Percentiles rank a stretch among this genome's conserved stretches.
These are phyloP conservation scores for Artemia sinica DNA, from an alignment of 2,888 invertebrate species.

Conservation along the genomic window DNA sequence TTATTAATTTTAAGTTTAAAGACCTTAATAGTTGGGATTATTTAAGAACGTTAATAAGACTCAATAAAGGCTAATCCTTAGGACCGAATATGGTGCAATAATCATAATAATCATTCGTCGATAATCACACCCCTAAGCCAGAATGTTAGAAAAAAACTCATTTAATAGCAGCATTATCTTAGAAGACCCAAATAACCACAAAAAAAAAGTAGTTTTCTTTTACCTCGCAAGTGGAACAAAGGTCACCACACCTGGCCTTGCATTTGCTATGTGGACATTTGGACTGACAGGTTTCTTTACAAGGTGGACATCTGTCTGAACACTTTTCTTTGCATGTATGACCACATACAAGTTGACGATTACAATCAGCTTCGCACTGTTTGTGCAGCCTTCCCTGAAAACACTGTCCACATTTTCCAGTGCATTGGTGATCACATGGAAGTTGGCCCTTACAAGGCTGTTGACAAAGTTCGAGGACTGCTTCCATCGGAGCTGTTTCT, in stretches of 20 bases:
- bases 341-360: conserved; percentile 42
- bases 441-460: conserved; percentile 35
- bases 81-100: too few relatives aligned
- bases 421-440: conserved; percentile 38
- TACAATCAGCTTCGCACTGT: conserved; percentile 40
- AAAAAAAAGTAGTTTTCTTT: too few relatives aligned
- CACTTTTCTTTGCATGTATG: conserved; percentile 34
- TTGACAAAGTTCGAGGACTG: conserved; percentile 33
- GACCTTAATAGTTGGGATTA: too few relatives aligned
- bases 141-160: too few relatives aligned
- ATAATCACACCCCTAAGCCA: too few relatives aligned
- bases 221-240: conserved; percentile 30
- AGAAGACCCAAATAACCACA: too few relatives aligned
- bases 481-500: too few relatives aligned
- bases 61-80: too few relatives aligned
- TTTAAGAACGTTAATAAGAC: too few relatives aligned
- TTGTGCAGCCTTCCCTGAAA: conserved; percentile 42
- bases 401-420: conserved; percentile 41
- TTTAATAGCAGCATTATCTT: too few relatives aligned
- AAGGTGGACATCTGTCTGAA: conserved; percentile 29
- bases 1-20: too few relatives aligned
- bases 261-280: conserved; percentile 38
- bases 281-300: conserved; percentile 34
- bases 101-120: too few relatives aligned
- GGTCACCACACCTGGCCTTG: conserved; percentile 34